These are phyloP conservation scores for Zelleria hepariella DNA, from an alignment of 2,888 invertebrate genomes.

Conservation along the genomic window DNA sequence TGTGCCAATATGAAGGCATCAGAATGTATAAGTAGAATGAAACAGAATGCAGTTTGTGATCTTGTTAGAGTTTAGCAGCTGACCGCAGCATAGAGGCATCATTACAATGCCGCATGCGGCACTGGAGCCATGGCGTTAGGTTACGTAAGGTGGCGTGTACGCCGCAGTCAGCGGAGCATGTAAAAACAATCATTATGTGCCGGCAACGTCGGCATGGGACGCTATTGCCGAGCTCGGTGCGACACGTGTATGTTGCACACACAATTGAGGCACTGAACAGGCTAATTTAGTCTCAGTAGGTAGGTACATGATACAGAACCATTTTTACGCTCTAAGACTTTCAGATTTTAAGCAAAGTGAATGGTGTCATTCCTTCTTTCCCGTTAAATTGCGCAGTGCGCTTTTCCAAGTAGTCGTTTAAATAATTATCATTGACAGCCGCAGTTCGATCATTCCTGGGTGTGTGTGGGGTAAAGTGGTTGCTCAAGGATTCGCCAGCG, in stretches of 20 bases:
- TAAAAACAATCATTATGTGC: slow-evolving; percentile 40
- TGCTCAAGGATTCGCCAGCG: background rate
- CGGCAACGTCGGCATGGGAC: slow-evolving; percentile 14
- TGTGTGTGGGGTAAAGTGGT: background rate
- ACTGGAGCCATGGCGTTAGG: slow-evolving; percentile 22
- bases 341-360: background rate
- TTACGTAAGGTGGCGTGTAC: slow-evolving; percentile 46
- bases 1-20: no score
- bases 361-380: background rate
- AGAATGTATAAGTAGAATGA: background rate
- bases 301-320: background rate
- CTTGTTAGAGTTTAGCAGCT: background rate
- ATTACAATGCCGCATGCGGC: slow-evolving; percentile 1
- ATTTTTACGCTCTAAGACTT: background rate
- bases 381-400: background rate
- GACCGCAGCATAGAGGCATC: background rate
- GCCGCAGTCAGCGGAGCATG: slow-evolving; percentile 41
- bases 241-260: slow-evolving; percentile 2
- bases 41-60: background rate
- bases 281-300: background rate
- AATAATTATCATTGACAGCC: no score
- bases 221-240: background rate
- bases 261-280: background rate
- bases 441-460: no score
- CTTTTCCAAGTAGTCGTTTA: background rate